These are phyloP conservation scores for Latrodectus geometricus DNA, from an alignment of 1,140 invertebrate genomes.

Conservation along the genomic window DNA sequence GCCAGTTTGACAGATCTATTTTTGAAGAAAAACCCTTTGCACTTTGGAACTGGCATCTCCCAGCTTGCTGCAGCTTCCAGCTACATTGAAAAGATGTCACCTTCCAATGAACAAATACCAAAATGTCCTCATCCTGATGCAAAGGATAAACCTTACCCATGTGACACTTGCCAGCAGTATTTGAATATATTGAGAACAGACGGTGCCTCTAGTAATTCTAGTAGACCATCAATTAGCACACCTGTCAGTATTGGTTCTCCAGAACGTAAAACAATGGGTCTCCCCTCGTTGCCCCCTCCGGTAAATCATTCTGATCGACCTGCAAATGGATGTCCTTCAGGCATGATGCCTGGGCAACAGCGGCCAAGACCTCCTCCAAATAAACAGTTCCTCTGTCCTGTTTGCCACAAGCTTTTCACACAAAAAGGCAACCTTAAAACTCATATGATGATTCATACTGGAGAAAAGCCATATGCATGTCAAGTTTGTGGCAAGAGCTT, in stretches of 20 bases:
- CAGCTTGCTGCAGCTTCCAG: conserved; percentile 64
- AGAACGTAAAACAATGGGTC: conserved; percentile 58
- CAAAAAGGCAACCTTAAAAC: conserved; percentile 70
- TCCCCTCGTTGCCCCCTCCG: conserved; percentile 32
- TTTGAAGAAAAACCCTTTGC: conserved; percentile 64
- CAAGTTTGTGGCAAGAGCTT: conserved; percentile 68
- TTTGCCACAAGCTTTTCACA: conserved; percentile 65
- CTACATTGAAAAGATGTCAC: conserved; percentile 65
- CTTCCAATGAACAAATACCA: conserved; percentile 44
- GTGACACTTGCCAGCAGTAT: conserved; percentile 64
- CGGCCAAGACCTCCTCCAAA: conserved; percentile 60
- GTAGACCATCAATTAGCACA: conserved; percentile 44
- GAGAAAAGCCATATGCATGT: conserved; percentile 70
- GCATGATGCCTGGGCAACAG: conserved; percentile 40
- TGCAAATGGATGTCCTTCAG: conserved; percentile 26
- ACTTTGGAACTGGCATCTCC: conserved; percentile 64
- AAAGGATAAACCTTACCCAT: conserved; percentile 63
- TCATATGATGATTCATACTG: conserved; percentile 75
- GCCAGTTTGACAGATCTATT: conserved; percentile 64
- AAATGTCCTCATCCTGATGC: conserved; percentile 63
- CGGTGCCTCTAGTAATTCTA: conserved; percentile 59
- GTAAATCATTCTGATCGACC: conserved; percentile 49
- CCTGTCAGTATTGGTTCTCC: conserved; percentile 58
- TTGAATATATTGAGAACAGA: conserved; percentile 59
- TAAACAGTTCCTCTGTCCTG: conserved; percentile 66